These are phyloP conservation scores for Clytia hemisphaerica DNA, from an alignment of 30 jellyfish, hydroid and myxozoan species.

Conservation along the genomic window DNA sequence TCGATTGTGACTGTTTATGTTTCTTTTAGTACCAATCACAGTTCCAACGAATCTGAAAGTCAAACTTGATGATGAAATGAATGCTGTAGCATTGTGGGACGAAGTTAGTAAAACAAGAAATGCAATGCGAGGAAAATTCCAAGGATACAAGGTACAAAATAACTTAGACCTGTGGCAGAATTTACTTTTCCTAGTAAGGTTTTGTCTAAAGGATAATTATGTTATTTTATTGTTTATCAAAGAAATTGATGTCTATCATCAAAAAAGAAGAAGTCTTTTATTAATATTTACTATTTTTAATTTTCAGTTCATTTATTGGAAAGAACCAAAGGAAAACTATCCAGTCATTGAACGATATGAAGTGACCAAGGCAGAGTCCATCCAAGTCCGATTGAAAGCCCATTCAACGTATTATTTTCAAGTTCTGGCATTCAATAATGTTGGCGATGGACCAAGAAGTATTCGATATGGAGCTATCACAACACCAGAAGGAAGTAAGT, in stretches of 20 bases:
- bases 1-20: neutral
- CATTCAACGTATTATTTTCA: conserved; percentile 60
- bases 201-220: too few relatives aligned
- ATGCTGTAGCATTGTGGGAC: conserved; percentile 81
- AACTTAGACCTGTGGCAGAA: too few relatives aligned
- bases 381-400: conserved; percentile 53
- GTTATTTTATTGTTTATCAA: too few relatives aligned
- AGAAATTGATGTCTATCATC: too few relatives aligned
- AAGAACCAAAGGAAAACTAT: conserved; percentile 25
- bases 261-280: too few relatives aligned
- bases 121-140: conserved; percentile 65
- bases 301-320: conserved; percentile 65
- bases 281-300: neutral
- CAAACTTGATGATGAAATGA: conserved; percentile 42
- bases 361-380: conserved; percentile 45
- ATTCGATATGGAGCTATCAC: conserved; percentile 65
- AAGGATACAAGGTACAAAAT: conserved; percentile 79
- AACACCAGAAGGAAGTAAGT: conserved; percentile 77
- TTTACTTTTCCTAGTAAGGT: too few relatives aligned
- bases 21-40: conserved; percentile 59
- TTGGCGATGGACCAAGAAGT: conserved; percentile 94
- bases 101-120: conserved; percentile 60
- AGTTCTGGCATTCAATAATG: conserved; percentile 81
- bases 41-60: conserved; percentile 72
- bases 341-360: conserved; percentile 35